Percentiles rank a stretch among this genome's conserved stretches.
phyloP scores from a whole-genome alignment of 1,140 invertebrate species.

The Drosophila fuyamai region DNA sequence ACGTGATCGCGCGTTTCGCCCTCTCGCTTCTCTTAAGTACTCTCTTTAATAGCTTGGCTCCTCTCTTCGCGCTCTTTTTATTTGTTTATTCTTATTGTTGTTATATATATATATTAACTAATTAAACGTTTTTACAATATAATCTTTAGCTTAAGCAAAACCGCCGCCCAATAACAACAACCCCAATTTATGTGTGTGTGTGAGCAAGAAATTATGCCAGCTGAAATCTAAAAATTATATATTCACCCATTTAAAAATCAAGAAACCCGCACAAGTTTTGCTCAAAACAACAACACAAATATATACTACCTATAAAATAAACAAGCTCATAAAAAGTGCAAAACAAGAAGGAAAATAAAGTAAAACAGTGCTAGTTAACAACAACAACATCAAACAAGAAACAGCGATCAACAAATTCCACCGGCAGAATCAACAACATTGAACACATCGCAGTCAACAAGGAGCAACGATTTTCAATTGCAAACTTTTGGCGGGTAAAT shows the following conservation, averaged over 20 bases:
- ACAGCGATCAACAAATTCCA: conserved; percentile 28
- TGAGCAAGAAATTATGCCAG: conserved; percentile 64
- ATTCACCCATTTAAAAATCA: conserved; percentile 14
- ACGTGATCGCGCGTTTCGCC: conserved; percentile 59
- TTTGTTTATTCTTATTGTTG: conserved; percentile 51
- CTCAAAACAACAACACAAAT: conserved; percentile 62
- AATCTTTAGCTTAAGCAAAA: conserved; percentile 69
- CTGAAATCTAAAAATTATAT: conserved; percentile 39
- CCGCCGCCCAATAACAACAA: conserved; percentile 55
- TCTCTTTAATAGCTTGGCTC: conserved; percentile 25
- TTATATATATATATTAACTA: conserved; percentile 42
- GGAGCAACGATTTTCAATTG: conserved; percentile 17
- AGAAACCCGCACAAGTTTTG: conserved; percentile 63
- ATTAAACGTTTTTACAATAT: conserved; percentile 51
- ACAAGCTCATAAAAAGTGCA: conserved; percentile 49
- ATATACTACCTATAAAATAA: conserved; percentile 39
- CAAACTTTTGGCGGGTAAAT: conserved; percentile 55
- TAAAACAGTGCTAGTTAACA: conserved; percentile 50
- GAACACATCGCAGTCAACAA: conserved; percentile 36
- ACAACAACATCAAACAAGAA: conserved; percentile 37
- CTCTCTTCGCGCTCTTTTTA: conserved; percentile 50
- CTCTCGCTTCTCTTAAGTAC: conserved; percentile 29
- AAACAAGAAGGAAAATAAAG: conserved; percentile 40
- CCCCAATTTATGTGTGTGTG: conserved; percentile 22
- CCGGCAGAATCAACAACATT: conserved; percentile 22